Conservation (phyloP, 2,888 invertebrate species). For the Acleris holmiana region DNA sequence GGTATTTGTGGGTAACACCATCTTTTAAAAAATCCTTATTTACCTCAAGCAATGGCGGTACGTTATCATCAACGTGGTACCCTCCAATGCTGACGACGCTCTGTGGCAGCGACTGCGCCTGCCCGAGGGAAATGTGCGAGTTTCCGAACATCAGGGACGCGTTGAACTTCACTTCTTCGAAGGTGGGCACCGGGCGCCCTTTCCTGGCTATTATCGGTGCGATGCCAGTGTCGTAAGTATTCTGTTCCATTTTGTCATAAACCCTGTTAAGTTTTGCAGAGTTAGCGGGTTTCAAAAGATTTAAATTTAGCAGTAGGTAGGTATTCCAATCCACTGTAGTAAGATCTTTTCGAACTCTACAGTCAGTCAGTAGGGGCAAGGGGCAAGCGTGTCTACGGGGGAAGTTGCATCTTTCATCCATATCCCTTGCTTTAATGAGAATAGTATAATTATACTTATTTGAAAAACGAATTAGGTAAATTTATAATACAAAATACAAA, state of each 20-base stretch:
- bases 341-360: too few species aligned
- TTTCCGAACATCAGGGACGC: slow-evolving; percentile 63
- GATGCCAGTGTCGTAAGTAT: slow-evolving; percentile 44
- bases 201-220: slow-evolving; percentile 48
- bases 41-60: slow-evolving; percentile 49
- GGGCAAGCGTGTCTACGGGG: too few species aligned
- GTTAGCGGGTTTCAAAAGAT: not conserved
- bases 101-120: slow-evolving; percentile 44
- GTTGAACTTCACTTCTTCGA: slow-evolving; percentile 53
- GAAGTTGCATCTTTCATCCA: too few species aligned
- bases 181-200: slow-evolving; percentile 52
- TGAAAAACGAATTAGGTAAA: too few species aligned
- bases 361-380: too few species aligned
- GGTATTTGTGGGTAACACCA: too few species aligned
- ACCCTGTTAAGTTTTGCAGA: slow-evolving; percentile 36
- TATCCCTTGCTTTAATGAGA: too few species aligned
- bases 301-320: not conserved
- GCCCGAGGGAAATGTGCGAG: slow-evolving; percentile 58
- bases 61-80: slow-evolving; percentile 45
- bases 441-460: too few species aligned
- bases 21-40: slow-evolving; percentile 3
- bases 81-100: slow-evolving; percentile 42
- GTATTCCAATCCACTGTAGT: too few species aligned
- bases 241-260: slow-evolving; percentile 21
- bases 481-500: too few species aligned